phyloP scores from a whole-genome alignment of 2,888 invertebrate species.

The Rhogogaster chlorosoma region DNA sequence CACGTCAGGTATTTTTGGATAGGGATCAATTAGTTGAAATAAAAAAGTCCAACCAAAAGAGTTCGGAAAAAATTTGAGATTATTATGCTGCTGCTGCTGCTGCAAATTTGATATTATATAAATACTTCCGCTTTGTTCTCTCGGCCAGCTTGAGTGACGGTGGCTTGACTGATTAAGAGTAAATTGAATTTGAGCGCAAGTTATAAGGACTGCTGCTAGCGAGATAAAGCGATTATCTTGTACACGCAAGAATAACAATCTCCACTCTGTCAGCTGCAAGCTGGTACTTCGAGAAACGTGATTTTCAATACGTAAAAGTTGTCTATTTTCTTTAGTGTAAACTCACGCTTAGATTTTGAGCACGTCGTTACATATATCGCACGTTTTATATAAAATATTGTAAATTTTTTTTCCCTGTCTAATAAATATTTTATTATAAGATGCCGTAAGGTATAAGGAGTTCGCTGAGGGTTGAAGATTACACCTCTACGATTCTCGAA shows the following conservation, averaged over 20 bases:
- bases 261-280: neutral
- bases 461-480: neutral
- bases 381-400: neutral
- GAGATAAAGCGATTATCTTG: conserved; percentile 10
- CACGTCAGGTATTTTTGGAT: neutral
- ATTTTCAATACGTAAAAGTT: neutral
- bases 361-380: neutral
- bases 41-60: neutral
- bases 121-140: neutral
- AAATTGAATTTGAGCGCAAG: conserved; percentile 18
- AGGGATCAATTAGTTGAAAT: neutral
- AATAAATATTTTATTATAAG: neutral
- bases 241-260: conserved; percentile 6
- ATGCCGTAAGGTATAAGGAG: neutral
- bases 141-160: neutral
- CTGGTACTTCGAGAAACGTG: neutral
- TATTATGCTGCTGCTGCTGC: neutral
- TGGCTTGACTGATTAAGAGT: conserved; percentile 22
- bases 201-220: neutral
- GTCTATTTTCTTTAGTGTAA: neutral
- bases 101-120: neutral
- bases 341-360: neutral
- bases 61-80: neutral
- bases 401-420: neutral
- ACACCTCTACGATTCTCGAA: neutral